Percentiles rank a stretch among this genome's conserved stretches.
Conservation (phyloP, 2,797 vertebrate genomes). For the Hoplostethus mediterraneus region DNA sequence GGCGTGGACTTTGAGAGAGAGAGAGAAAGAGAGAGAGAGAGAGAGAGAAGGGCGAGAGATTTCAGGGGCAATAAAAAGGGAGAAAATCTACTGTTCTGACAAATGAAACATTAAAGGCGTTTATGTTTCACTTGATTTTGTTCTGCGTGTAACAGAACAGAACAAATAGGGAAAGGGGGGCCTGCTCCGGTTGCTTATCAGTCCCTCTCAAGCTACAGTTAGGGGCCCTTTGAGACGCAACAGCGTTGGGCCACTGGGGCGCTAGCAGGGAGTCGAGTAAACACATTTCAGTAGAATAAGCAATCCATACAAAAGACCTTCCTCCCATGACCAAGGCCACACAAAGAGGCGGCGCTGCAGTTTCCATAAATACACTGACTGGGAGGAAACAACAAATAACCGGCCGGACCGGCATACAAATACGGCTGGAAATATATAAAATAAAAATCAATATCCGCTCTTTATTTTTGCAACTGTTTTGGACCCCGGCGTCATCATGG, state of each 20-base stretch:
- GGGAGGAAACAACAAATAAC: constrained; percentile 47
- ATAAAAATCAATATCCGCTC: constrained; percentile 68
- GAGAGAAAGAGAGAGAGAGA: background rate
- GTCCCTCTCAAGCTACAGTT: constrained; percentile 57
- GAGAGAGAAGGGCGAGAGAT: constrained; percentile 7
- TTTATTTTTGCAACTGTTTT: constrained; percentile 67
- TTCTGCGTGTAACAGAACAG: constrained; percentile 23
- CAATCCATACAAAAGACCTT: constrained; percentile 64
- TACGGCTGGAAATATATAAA: constrained; percentile 46
- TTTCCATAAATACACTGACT: constrained; percentile 33
- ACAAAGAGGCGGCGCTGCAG: constrained; percentile 34
- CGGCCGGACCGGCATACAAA: constrained; percentile 25
- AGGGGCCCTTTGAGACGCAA: constrained; percentile 65
- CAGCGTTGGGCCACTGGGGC: constrained; percentile 68
- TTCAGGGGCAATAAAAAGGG: constrained; percentile 6
- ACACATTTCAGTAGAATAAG: constrained; percentile 70
- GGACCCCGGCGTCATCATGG: constrained; percentile 54
- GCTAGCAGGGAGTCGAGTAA: constrained; percentile 64
- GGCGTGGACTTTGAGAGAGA: background rate
- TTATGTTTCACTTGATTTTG: too few species aligned
- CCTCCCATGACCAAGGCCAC: constrained; percentile 71
- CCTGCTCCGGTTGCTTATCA: constrained; percentile 63
- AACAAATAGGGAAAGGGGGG: constrained; percentile 30
- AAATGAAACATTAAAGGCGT: background rate
- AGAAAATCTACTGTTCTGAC: constrained; percentile 2